Evolutionary conservation across 2,888 invertebrate genomes (phyloP).

Genomic region (Endotricha flammealis): DNA sequence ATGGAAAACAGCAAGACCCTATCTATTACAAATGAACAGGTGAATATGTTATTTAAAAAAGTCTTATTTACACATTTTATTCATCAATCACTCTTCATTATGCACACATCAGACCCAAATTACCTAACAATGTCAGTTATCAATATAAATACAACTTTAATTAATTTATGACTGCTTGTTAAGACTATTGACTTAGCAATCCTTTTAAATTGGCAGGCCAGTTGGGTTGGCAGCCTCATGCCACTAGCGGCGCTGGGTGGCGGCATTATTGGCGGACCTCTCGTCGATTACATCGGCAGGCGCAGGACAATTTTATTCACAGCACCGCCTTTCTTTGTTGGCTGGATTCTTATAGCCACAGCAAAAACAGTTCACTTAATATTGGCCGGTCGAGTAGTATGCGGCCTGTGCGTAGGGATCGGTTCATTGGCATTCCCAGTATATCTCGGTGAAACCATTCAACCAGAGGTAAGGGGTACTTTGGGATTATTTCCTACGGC

Average conservation of each 20-base stretch:
- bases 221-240: conserved; percentile 94
- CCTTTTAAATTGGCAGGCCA: conserved; percentile 75
- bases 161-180: background rate
- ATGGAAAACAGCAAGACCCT: conserved; percentile 81
- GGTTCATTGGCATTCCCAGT: conserved; percentile 93
- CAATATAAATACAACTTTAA: background rate
- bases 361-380: conserved; percentile 85
- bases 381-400: conserved; percentile 86
- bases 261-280: conserved; percentile 89
- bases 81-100: too few relatives aligned
- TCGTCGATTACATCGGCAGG: conserved; percentile 92
- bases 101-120: too few relatives aligned
- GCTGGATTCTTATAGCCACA: conserved; percentile 90
- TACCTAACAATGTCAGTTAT: too few relatives aligned
- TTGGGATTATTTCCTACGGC: conserved; percentile 92
- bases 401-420: conserved; percentile 93
- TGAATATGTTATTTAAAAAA: conserved; percentile 52
- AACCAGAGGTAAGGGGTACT: conserved; percentile 93
- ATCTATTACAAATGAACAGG: conserved; percentile 80
- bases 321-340: conserved; percentile 87
- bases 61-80: background rate
- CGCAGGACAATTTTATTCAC: conserved; percentile 88
- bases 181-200: background rate
- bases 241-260: conserved; percentile 92
- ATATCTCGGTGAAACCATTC: conserved; percentile 95